These are phyloP conservation scores for Clusia tigrina DNA, from an alignment of 2,888 invertebrate species.

Conservation along the genomic window DNA sequence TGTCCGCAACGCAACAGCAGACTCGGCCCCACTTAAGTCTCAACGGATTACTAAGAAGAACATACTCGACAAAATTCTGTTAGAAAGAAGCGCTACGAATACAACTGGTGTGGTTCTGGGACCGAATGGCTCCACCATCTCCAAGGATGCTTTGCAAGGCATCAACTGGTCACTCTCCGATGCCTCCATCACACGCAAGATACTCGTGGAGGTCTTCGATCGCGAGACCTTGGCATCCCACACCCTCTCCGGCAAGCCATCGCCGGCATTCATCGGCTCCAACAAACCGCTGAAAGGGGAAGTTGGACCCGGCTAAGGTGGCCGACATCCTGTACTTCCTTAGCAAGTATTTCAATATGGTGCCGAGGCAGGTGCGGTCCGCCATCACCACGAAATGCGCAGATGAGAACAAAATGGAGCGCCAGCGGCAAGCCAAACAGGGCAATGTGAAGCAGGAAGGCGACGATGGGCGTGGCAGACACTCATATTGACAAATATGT, in stretches of 20 bases:
- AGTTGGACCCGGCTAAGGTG: slow-evolving; percentile 66
- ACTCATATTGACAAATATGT: too few relatives aligned
- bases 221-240: slow-evolving; percentile 69
- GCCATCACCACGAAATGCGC: slow-evolving; percentile 63
- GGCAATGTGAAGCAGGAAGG: neutral
- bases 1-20: neutral
- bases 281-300: slow-evolving; percentile 53
- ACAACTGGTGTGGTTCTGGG: slow-evolving; percentile 55
- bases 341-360: slow-evolving; percentile 65
- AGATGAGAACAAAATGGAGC: slow-evolving; percentile 69
- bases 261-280: slow-evolving; percentile 63
- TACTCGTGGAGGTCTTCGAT: slow-evolving; percentile 68
- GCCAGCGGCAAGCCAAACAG: slow-evolving; percentile 53
- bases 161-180: slow-evolving; percentile 68
- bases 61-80: neutral
- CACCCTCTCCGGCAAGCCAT: slow-evolving; percentile 69
- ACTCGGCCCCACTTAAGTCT: too few relatives aligned
- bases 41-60: too few relatives aligned
- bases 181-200: slow-evolving; percentile 67
- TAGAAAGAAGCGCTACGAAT: neutral
- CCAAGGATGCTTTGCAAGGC: slow-evolving; percentile 57
- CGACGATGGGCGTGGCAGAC: too few relatives aligned
- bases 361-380: slow-evolving; percentile 68
- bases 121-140: slow-evolving; percentile 60
- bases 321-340: slow-evolving; percentile 69